Conservation (phyloP, 2,888 invertebrate species). For the Selenia dentaria region DNA sequence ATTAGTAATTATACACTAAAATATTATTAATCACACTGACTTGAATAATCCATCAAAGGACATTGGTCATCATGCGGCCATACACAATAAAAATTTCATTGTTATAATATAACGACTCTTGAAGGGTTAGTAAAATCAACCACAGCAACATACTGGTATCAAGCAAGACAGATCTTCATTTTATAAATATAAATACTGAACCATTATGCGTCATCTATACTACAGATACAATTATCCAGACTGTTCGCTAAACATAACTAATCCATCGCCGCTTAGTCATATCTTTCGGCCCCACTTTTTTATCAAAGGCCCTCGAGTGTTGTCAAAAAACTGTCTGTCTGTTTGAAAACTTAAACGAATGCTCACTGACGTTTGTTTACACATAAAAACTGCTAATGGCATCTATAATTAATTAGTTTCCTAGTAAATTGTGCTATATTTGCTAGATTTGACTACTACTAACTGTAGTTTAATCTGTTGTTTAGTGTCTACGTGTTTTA, state of each 20-base stretch:
- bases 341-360: conserved; percentile 47
- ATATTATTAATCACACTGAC: no score
- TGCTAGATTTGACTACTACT: neutral
- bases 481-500: conserved; percentile 19
- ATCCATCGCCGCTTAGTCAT: conserved; percentile 9
- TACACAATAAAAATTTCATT: no score
- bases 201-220: no score
- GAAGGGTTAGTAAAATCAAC: no score
- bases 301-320: conserved; percentile 9
- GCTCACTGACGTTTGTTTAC: conserved; percentile 45
- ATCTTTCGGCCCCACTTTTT: conserved; percentile 15
- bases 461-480: neutral
- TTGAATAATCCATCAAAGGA: no score
- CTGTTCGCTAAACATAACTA: conserved; percentile 24
- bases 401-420: conserved; percentile 33
- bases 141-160: no score
- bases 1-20: no score
- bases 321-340: conserved; percentile 36
- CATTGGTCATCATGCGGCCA: no score
- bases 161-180: no score
- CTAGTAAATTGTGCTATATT: conserved; percentile 14
- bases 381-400: conserved; percentile 44
- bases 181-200: no score
- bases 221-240: no score
- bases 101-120: no score